Evolutionary conservation across 1,140 invertebrate species (phyloP).

Genomic region (Philotrypesis tridentata): DNA sequence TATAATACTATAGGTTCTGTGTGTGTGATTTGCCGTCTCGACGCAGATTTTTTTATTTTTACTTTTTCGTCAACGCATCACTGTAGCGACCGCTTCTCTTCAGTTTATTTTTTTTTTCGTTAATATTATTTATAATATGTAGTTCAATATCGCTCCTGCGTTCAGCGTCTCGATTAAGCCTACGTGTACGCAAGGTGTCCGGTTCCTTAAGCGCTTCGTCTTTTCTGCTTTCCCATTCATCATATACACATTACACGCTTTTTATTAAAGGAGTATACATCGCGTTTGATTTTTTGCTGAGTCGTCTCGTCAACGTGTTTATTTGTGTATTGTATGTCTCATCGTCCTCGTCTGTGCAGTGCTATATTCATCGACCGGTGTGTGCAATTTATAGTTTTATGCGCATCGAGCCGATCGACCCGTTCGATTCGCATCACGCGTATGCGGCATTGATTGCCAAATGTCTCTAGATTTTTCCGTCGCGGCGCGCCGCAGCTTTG

Average conservation of each 20-base stretch:
- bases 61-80: slow-evolving; percentile 7
- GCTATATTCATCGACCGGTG: too few species aligned
- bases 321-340: not conserved
- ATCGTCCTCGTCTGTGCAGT: too few species aligned
- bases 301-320: slow-evolving; percentile 49
- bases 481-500: not conserved
- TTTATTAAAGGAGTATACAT: slow-evolving; percentile 50
- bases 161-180: slow-evolving; percentile 29
- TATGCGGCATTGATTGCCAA: too few species aligned
- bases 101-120: slow-evolving; percentile 32
- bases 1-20: slow-evolving; percentile 71
- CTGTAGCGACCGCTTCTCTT: slow-evolving; percentile 22
- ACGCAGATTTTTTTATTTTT: slow-evolving; percentile 52
- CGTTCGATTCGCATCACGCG: slow-evolving; percentile 65
- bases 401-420: slow-evolving; percentile 59
- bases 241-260: not conserved
- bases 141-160: slow-evolving; percentile 31
- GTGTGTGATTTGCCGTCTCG: slow-evolving; percentile 55
- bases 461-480: slow-evolving; percentile 18
- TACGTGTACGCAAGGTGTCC: slow-evolving; percentile 26
- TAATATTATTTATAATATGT: slow-evolving; percentile 7
- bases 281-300: slow-evolving; percentile 69
- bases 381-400: not conserved
- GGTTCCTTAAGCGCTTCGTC: slow-evolving; percentile 28
- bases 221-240: not conserved